A percentile compares a stretch with the other conserved stretches of the same genome.
Evolutionary conservation across 37 sponge, comb jelly and placozoan genomes (phyloP).

Genomic region (Geodia barretti): DNA sequence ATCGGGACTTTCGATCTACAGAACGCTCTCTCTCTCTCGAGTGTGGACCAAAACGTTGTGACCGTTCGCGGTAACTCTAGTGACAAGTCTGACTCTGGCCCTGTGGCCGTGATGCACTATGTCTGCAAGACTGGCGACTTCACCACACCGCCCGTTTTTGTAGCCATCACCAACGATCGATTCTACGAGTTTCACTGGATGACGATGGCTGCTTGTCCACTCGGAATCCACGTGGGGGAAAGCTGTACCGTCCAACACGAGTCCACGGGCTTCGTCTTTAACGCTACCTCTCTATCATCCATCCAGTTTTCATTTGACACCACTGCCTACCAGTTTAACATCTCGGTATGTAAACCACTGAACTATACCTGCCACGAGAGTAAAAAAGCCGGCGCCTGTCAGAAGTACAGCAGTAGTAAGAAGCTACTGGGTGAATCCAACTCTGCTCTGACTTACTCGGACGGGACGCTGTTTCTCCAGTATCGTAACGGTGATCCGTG

Average conservation of each 20-base stretch:
- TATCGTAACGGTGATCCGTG: slow-evolving; percentile 46
- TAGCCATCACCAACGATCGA: not conserved
- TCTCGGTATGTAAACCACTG: slow-evolving; percentile 52
- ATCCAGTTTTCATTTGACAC: slow-evolving; percentile 3
- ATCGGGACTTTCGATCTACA: slow-evolving; percentile 48
- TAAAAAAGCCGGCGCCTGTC: slow-evolving; percentile 41
- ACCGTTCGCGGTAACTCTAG: slow-evolving; percentile 15
- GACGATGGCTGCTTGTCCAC: slow-evolving; percentile 68
- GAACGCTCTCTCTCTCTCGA: not conserved
- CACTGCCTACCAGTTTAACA: slow-evolving; percentile 23
- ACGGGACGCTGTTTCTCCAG: slow-evolving; percentile 40
- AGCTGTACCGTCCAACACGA: slow-evolving; percentile 54
- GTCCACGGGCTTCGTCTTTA: slow-evolving; percentile 38
- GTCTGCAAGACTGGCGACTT: slow-evolving; percentile 63
- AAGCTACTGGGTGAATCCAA: slow-evolving; percentile 35
- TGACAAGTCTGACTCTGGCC: not conserved
- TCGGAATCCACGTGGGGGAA: slow-evolving; percentile 13
- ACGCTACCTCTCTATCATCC: slow-evolving; percentile 44
- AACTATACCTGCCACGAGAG: slow-evolving; percentile 1
- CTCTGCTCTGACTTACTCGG: slow-evolving; percentile 45
- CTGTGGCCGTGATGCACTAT: slow-evolving; percentile 41
- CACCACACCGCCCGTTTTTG: not conserved
- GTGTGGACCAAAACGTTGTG: slow-evolving; percentile 28
- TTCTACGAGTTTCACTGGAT: slow-evolving; percentile 65
- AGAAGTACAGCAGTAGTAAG: not conserved